Evolutionary conservation across 2,113 vertebrate genomes (phyloP), one percentile per base, ranked within the genome.

Genomic region (Actenoides lindsayi): DNA sequence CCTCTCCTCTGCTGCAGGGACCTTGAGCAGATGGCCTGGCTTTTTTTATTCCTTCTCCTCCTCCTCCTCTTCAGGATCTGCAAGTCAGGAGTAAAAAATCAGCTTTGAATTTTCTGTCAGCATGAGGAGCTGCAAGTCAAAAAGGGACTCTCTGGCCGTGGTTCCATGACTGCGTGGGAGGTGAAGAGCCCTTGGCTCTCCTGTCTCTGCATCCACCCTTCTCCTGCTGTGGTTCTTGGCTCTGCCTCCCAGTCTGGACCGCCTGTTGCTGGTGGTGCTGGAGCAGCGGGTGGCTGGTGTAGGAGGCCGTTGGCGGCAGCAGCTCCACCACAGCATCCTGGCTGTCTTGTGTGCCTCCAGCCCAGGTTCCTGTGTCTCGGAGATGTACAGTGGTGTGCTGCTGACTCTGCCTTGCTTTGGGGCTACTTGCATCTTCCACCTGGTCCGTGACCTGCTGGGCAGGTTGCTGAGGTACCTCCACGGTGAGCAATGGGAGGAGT

Each of bases 1-100:
- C 59, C 24, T 83, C 54, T 79, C 73, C 67, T 95, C 69, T 76
- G n/a, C 94, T 89, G 77, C 53, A 70, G 73, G 93, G 83, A 76
- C 83, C 80, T 71, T 27, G 62, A 95, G 89, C 96, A 97, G 88
- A 97, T 97, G 94, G 94, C 90, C 59, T 83, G 50, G 37, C 46
- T 69, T 89, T 87, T 85, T 54, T 51, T 19, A 50, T 85, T 69
- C 78, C 24, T 81, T 64, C 37, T 94, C 41, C 20, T 21, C 59
- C 86, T 90, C 74, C 44, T 21, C 57, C 86, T 90, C 74, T 39
- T 94, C 83, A 85, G 63, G 91, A 94, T 96, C 71, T 94, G 87
- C 74, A 93, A 91, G 69, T 93, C 74, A 89, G 83, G 59, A 97
- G 75, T 90, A 73, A 95, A 96, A 96, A 96, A 79, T 75, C 76